A percentile compares a stretch with the other conserved stretches of the same genome.
phyloP scores from a whole-genome alignment of 2,113 vertebrate genomes.

The Ceyx melanurus region DNA sequence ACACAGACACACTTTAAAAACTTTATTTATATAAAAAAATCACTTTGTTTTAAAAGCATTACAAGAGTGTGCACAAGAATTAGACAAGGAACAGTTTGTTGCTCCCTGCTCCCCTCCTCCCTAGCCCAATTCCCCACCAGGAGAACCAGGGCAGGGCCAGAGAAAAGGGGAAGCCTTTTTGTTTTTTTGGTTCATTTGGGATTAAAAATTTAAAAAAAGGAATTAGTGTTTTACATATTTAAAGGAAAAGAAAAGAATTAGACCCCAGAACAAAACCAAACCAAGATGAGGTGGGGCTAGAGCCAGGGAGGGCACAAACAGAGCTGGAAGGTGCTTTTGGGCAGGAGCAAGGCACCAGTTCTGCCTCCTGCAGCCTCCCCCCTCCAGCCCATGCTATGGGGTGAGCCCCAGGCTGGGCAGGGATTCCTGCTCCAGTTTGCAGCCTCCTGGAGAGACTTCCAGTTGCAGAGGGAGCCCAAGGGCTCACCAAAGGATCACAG shows the following conservation, averaged over 20 bases:
- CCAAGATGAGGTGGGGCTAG: conserved; percentile 2
- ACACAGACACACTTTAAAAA: conserved; percentile 79
- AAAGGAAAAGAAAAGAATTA: conserved; percentile 65
- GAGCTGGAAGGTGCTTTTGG: not conserved
- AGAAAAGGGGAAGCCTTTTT: conserved; percentile 17
- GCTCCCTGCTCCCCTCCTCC: not conserved
- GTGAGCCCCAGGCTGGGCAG: not conserved
- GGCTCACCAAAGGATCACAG: not conserved
- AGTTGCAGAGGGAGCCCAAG: conserved; percentile 58
- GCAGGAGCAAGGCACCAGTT: conserved; percentile 18
- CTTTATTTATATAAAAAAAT: conserved; percentile 87
- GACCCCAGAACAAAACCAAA: conserved; percentile 51
- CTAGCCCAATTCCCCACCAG: not conserved
- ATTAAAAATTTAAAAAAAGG: conserved; percentile 65
- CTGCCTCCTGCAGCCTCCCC: not conserved
- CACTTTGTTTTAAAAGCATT: conserved; percentile 83
- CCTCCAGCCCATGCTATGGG: not conserved
- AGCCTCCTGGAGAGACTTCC: conserved; percentile 58
- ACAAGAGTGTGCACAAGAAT: conserved; percentile 75
- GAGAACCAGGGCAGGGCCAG: not conserved
- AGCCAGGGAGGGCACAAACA: not conserved
- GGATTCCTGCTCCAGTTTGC: conserved; percentile 16
- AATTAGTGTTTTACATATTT: conserved; percentile 80
- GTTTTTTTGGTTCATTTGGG: conserved; percentile 79
- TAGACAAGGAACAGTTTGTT: conserved; percentile 47